phyloP scores from a whole-genome alignment of 2,113 vertebrate species.

The Psittacara wagleri region DNA sequence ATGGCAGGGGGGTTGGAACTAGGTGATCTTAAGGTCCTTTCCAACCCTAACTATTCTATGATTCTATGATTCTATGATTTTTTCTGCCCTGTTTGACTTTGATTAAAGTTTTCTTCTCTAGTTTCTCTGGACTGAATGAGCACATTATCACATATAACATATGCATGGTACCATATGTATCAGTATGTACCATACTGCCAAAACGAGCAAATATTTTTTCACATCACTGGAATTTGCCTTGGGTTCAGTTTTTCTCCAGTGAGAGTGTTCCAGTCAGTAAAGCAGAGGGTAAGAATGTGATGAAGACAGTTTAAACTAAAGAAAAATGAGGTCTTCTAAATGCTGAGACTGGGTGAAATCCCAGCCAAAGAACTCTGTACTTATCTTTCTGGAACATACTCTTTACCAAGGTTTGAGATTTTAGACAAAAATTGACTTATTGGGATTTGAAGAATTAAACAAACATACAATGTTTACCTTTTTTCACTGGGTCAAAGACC shows the following conservation, averaged over 20 bases:
- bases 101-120: not conserved
- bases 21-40: no score
- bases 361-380: not conserved
- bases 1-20: no score
- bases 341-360: not conserved
- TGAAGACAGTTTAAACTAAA: not conserved
- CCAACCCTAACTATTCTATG: no score
- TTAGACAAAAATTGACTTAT: not conserved
- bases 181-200: not conserved
- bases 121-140: not conserved
- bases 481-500: conserved; percentile 4
- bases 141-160: not conserved
- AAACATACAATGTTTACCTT: conserved; percentile 10
- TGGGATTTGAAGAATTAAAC: not conserved
- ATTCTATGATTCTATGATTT: not conserved
- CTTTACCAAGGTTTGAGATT: not conserved
- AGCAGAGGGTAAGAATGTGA: not conserved
- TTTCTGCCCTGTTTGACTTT: not conserved
- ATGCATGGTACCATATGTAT: no score
- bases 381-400: not conserved
- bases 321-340: not conserved
- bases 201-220: not conserved
- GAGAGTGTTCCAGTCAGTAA: not conserved
- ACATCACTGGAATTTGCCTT: not conserved
- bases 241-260: not conserved